Conservation (phyloP, 2,113 vertebrate genomes). For the Myrmophylax atrothorax region DNA sequence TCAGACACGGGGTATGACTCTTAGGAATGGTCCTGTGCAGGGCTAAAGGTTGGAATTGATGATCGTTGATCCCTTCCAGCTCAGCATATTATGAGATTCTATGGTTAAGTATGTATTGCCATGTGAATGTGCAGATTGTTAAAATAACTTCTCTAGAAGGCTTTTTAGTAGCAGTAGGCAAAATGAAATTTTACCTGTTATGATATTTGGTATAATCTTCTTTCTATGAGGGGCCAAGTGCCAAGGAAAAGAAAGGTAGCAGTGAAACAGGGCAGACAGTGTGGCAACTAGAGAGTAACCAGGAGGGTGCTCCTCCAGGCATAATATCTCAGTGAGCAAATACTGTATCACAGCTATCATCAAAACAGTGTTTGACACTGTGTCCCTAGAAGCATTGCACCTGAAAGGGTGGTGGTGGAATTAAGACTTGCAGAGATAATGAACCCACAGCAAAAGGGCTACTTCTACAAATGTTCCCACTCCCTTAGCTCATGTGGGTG, state of each 20-base stretch:
- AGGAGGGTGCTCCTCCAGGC: neutral
- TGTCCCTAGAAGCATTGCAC: neutral
- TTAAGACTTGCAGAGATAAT: neutral
- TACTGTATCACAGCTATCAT: neutral
- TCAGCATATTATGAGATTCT: neutral
- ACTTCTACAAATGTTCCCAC: neutral
- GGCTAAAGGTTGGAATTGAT: neutral
- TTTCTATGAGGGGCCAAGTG: neutral
- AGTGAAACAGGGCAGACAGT: neutral
- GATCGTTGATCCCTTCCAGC: neutral
- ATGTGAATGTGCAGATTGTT: neutral
- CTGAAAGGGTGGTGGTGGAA: neutral
- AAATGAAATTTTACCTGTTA: neutral
- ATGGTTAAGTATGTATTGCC: neutral
- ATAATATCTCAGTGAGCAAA: neutral
- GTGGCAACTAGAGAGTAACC: neutral
- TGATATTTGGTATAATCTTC: neutral
- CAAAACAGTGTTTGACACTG: neutral
- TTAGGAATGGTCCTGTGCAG: neutral
- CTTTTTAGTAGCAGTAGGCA: neutral
- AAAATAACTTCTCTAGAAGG: neutral
- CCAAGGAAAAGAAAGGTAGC: neutral
- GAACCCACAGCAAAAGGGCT: rapidly evolving
- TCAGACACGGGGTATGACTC: neutral
- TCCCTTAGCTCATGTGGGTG: neutral